Conservation (phyloP, 2,113 vertebrate genomes). For the Tachysurus vachellii region DNA sequence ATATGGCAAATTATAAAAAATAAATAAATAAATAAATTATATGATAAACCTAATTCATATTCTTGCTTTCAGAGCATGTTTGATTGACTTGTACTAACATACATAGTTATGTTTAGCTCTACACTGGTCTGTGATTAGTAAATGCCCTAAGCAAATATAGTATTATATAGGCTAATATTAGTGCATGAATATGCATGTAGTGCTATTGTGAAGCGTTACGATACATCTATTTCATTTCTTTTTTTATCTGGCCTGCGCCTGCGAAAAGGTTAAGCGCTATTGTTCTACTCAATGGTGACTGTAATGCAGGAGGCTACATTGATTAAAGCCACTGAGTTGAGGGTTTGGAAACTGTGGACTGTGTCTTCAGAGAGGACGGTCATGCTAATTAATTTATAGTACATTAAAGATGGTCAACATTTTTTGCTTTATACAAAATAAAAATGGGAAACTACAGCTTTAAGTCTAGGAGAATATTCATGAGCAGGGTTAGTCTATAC, state of each 20-base stretch:
- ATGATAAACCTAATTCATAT: too few species aligned
- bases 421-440: constrained; percentile 54
- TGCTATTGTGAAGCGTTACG: too few species aligned
- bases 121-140: too few species aligned
- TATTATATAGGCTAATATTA: neutral
- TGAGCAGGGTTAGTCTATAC: neutral
- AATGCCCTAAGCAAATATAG: too few species aligned
- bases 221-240: neutral
- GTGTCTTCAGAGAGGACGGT: constrained; percentile 59
- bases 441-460: constrained; percentile 54
- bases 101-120: too few species aligned
- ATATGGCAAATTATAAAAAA: too few species aligned
- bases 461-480: constrained; percentile 40
- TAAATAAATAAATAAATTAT: too few species aligned
- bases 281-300: constrained; percentile 11
- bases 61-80: too few species aligned
- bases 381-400: constrained; percentile 69
- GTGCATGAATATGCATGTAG: neutral
- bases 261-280: neutral
- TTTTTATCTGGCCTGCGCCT: neutral
- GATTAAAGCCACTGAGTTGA: constrained; percentile 39
- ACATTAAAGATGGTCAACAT: constrained; percentile 65
- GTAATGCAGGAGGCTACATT: constrained; percentile 54
- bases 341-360: constrained; percentile 48
- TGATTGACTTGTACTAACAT: too few species aligned